Evolutionary conservation across 1,140 invertebrate genomes (phyloP), one percentile per base, ranked within the genome.

Genomic region (Zophobas morio): DNA sequence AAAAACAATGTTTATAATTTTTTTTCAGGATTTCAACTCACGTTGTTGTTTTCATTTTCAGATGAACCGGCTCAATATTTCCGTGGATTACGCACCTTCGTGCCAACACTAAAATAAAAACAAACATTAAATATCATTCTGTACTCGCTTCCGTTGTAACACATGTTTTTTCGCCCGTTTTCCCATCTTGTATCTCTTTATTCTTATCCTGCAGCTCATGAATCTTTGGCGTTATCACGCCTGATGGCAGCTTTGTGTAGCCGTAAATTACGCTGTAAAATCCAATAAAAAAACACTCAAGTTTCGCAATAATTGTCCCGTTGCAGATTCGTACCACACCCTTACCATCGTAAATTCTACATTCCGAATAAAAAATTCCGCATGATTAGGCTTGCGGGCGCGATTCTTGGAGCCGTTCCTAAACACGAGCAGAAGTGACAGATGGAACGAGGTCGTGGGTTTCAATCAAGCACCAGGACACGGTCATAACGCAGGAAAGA

Each of bases 201-300:
- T 60, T 60, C 37, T 60, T 32, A 60, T 60, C 36, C 32, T 37
- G 56, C 36, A 60, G 56, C 35, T 60, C 56, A 39, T 60, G 56
- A 60, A 60, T 60, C 56, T 8, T 32, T 1, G 37, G 34, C 35
- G 32, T 60, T 60, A 60, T 60, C 56, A 39, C 56, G 33, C 36
- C 32, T 35, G 56, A 39, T 8, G 36, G 34, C 34, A 60, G 56
- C 56, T 39, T 39, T 39, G 56, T 37, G 36, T n/a, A 60, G 56
- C 56, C 20, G 8, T 60, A 60, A 60, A 60, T 60, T 8, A 60
- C 6, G 34, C 6, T 4, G 56, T 6, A 60, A 60, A 60, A 35
- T 39, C 56, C 36, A 60, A 60, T 60, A 39, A 60, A 60, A 60
- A 60, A 60, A n/a, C 36, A 46, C 36, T n/a, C 53, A 2, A n/a